Conservation (phyloP, 2,888 invertebrate species). For the Aleiodes alternator region DNA sequence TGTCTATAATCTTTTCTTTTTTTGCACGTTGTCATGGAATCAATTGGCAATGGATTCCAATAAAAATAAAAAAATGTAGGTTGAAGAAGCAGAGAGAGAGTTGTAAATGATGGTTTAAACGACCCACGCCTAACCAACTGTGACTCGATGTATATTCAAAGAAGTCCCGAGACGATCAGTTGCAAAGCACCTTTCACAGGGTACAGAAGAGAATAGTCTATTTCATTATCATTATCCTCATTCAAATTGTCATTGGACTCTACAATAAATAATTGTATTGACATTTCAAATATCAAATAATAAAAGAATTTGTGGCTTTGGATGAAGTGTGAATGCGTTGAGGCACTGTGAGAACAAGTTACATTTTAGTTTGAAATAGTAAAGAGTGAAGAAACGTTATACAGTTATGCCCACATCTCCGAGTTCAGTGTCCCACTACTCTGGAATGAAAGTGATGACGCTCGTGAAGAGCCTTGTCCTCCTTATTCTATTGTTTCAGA, state of each 20-base stretch:
- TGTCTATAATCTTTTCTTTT: too few relatives aligned
- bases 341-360: constrained; percentile 10
- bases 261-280: too few relatives aligned
- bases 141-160: constrained; percentile 40
- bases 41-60: constrained; percentile 39
- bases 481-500: constrained; percentile 41
- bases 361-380: background rate
- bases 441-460: constrained; percentile 40
- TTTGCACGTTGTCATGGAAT: constrained; percentile 9
- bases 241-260: background rate
- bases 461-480: constrained; percentile 46
- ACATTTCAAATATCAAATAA: background rate
- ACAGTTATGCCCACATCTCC: constrained; percentile 29
- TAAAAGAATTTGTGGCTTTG: background rate
- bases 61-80: constrained; percentile 50
- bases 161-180: constrained; percentile 50
- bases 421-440: constrained; percentile 46
- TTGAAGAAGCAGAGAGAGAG: constrained; percentile 58
- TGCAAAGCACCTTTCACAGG: constrained; percentile 51
- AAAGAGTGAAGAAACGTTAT: constrained; percentile 14
- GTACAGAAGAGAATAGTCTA: constrained; percentile 44
- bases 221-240: background rate
- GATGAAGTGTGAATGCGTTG: background rate
- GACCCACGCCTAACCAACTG: constrained; percentile 58
- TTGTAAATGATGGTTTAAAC: constrained; percentile 63